Conservation (phyloP, 2,113 vertebrate species). For the Nerophis lumbriciformis region DNA sequence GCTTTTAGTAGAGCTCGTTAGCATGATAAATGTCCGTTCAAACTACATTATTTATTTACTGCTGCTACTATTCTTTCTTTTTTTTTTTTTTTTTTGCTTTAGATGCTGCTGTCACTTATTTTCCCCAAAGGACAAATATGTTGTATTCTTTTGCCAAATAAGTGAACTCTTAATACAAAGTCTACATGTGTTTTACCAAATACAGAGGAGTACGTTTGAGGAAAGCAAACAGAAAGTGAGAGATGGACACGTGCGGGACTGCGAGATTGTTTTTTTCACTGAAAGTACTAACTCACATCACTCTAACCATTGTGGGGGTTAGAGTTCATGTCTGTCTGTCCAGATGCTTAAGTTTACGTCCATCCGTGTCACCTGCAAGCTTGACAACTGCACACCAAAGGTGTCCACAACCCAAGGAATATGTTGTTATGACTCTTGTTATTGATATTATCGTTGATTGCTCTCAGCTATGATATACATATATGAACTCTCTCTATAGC, state of each 20-base stretch:
- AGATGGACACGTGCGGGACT: neutral
- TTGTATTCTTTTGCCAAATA: constrained; percentile 64
- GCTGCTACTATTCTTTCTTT: constrained; percentile 61
- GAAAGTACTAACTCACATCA: constrained; percentile 37
- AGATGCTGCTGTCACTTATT: constrained; percentile 69
- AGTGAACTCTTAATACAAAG: constrained; percentile 64
- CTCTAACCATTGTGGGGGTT: neutral
- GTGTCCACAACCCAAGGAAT: constrained; percentile 60
- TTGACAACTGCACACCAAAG: constrained; percentile 64
- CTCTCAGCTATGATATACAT: constrained; percentile 47
- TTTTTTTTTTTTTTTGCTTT: constrained; percentile 55
- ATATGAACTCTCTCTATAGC: constrained; percentile 50
- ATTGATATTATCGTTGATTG: constrained; percentile 50
- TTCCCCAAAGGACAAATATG: constrained; percentile 65
- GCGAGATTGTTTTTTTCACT: constrained; percentile 12
- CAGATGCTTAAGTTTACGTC: constrained; percentile 11
- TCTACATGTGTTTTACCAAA: constrained; percentile 68
- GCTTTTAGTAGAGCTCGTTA: constrained; percentile 5
- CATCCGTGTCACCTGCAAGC: constrained; percentile 44
- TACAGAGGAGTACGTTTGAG: constrained; percentile 52
- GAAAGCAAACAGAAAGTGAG: constrained; percentile 37
- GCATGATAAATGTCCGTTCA: constrained; percentile 27
- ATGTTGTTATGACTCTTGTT: constrained; percentile 55
- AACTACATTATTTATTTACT: constrained; percentile 68
- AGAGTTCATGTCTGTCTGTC: constrained; percentile 34